Percentiles rank a stretch among this genome's conserved stretches.
Conservation (phyloP, 1,140 invertebrate species). For the Centruroides sculpturatus region DNA sequence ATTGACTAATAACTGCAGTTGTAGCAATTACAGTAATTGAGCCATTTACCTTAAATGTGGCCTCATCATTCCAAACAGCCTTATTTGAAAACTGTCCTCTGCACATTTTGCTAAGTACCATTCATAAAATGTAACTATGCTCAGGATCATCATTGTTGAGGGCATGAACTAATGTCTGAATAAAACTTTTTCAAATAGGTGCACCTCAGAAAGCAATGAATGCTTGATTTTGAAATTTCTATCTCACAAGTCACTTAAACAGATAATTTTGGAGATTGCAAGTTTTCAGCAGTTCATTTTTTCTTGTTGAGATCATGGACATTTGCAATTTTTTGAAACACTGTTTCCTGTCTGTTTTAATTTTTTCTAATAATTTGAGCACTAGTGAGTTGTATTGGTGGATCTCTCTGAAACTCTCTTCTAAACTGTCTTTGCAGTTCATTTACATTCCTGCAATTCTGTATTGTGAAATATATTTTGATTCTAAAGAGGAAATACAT, state of each 20-base stretch:
- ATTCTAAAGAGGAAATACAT: no score
- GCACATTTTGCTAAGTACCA: no score
- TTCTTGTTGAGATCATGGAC: slow-evolving; percentile 2
- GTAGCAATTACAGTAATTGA: no score
- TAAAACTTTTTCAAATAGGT: slow-evolving; percentile 12
- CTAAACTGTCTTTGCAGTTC: not conserved
- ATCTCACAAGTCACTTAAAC: slow-evolving; percentile 2
- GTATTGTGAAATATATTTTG: no score
- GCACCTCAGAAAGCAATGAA: slow-evolving; percentile 8
- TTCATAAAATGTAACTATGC: not conserved
- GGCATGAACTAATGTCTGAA: slow-evolving; percentile 15
- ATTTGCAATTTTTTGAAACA: slow-evolving; percentile 3
- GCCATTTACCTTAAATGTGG: no score
- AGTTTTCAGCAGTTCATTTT: slow-evolving; percentile 7
- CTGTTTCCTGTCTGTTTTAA: not conserved
- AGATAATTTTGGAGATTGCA: slow-evolving; percentile 10
- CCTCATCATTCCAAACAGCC: no score
- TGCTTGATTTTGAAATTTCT: slow-evolving; percentile 4
- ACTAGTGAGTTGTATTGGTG: not conserved
- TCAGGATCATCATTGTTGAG: slow-evolving; percentile 13
- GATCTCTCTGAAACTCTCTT: not conserved
- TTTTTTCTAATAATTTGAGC: not conserved
- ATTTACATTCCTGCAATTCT: no score
- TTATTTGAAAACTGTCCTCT: no score
- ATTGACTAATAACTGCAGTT: no score